A percentile compares a stretch with the other conserved stretches of the same genome.
These are phyloP conservation scores for Calcarius lapponicus DNA, from an alignment of 2,797 vertebrate genomes.

Conservation along the genomic window DNA sequence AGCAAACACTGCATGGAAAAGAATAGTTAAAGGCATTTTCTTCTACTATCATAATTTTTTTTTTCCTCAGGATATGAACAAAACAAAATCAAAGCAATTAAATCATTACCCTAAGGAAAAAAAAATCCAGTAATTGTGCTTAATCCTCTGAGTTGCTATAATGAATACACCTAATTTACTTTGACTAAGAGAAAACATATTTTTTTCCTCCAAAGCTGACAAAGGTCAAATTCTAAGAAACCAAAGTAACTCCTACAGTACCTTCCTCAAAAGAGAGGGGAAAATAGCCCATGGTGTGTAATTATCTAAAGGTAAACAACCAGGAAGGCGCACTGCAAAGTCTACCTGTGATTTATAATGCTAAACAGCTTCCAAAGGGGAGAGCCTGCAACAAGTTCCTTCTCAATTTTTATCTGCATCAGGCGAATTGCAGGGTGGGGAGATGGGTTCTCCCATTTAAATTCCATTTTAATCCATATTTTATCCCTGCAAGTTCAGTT, in stretches of 20 bases:
- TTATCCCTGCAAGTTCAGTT: not conserved
- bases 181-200: not conserved
- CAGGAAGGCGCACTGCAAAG: not conserved
- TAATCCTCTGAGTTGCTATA: not conserved
- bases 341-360: not conserved
- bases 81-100: not conserved
- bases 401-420: not conserved
- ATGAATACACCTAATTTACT: not conserved
- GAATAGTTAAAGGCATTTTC: not conserved
- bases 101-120: not conserved
- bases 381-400: not conserved
- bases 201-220: not conserved
- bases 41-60: accelerated
- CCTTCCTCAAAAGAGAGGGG: not conserved
- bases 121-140: accelerated
- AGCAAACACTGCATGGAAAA: accelerated
- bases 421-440: not conserved
- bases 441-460: not conserved
- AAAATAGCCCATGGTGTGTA: not conserved
- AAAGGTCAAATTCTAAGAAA: not conserved
- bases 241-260: not conserved
- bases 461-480: not conserved
- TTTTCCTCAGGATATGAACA: not conserved
- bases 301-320: conserved; percentile 8
- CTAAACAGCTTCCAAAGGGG: not conserved